Percentiles rank a stretch among this genome's conserved stretches.
These are phyloP conservation scores for Pygmarrhopalites habei DNA, from an alignment of 1,140 invertebrate species.

Conservation along the genomic window DNA sequence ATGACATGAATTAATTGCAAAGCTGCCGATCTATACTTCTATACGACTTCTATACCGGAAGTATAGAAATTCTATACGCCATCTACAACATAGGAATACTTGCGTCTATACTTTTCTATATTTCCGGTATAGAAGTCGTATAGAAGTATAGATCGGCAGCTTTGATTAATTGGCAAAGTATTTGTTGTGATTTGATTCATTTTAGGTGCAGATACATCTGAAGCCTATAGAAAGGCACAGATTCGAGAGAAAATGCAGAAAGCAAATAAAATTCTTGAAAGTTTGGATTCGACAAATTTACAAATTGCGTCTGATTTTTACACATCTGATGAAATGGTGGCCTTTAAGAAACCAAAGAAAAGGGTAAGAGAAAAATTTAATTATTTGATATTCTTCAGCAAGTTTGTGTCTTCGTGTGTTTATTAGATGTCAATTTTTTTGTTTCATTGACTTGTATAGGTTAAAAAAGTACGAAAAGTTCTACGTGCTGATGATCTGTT, in stretches of 20 bases:
- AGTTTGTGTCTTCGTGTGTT: neutral
- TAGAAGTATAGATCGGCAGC: too few species aligned
- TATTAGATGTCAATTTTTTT: neutral
- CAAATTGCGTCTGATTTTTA: conserved; percentile 82
- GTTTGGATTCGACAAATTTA: conserved; percentile 57
- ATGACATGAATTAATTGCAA: too few species aligned
- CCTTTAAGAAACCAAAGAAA: conserved; percentile 92
- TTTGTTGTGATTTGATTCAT: conserved; percentile 44
- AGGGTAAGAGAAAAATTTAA: conserved; percentile 54
- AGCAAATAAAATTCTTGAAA: conserved; percentile 61
- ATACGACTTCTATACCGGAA: too few species aligned
- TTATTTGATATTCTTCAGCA: neutral
- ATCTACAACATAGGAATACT: too few species aligned
- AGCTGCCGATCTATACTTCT: too few species aligned
- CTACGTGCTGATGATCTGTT: conserved; percentile 55
- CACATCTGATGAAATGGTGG: conserved; percentile 69
- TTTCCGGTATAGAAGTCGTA: too few species aligned
- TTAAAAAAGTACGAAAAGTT: conserved; percentile 47
- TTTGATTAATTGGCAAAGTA: too few species aligned
- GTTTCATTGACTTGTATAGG: conserved; percentile 15
- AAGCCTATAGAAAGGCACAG: conserved; percentile 41
- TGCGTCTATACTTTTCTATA: too few species aligned
- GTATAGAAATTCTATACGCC: too few species aligned
- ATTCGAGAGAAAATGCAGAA: conserved; percentile 46
- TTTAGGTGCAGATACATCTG: conserved; percentile 32